Conservation (phyloP, 1,140 invertebrate species). For the Frieseomelitta varia region DNA sequence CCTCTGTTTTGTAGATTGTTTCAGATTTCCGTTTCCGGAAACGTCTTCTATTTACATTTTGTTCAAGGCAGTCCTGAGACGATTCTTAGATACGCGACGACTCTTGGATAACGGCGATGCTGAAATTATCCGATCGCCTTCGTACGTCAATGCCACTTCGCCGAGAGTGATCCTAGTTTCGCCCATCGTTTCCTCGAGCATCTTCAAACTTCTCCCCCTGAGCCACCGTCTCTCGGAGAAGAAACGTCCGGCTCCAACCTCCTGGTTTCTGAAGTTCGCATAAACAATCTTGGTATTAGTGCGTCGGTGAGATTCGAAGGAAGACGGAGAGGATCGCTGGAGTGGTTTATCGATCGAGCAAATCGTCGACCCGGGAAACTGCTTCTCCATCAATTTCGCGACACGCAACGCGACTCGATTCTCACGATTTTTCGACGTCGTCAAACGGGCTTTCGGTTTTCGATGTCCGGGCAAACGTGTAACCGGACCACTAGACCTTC, state of each 20-base stretch:
- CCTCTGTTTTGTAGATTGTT: not conserved
- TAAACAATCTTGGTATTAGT: conserved; percentile 42
- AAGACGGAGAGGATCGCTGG: conserved; percentile 23
- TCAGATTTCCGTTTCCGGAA: not conserved
- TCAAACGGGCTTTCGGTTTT: not conserved
- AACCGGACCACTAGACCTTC: not conserved
- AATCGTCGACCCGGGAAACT: conserved; percentile 4
- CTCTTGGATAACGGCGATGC: not conserved
- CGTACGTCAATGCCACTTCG: not conserved
- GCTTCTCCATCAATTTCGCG: conserved; percentile 2
- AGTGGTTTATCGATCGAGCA: conserved; percentile 30
- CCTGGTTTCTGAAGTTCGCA: not conserved
- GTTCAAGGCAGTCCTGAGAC: not conserved
- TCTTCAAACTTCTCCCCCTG: not conserved
- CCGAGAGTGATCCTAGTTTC: not conserved
- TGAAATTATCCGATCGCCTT: conserved; percentile 4
- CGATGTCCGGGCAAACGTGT: not conserved
- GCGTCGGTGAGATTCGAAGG: conserved; percentile 1
- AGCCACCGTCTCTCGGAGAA: not conserved
- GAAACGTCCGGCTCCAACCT: not conserved
- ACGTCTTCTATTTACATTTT: not conserved
- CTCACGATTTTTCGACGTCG: not conserved
- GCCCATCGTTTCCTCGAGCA: conserved; percentile 1
- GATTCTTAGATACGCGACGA: not conserved
- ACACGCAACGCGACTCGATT: not conserved